A percentile compares a stretch with the other conserved stretches of the same genome.
phyloP scores from a whole-genome alignment of 2,888 invertebrate species.

The Leptarthrus brevirostris region DNA sequence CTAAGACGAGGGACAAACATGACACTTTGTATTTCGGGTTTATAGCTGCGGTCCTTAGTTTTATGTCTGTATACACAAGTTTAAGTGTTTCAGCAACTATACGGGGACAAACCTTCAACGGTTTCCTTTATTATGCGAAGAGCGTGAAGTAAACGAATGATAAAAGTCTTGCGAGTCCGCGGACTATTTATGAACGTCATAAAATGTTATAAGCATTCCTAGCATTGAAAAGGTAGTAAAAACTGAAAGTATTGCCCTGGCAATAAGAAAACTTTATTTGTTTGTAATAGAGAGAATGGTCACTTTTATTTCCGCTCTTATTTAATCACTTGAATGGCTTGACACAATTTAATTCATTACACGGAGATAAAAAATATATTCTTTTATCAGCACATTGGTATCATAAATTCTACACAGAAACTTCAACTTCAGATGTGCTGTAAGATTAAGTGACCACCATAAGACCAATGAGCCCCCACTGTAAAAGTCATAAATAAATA shows the following conservation, averaged over 20 bases:
- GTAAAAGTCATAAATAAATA: conserved; percentile 52
- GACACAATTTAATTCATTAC: too few relatives aligned
- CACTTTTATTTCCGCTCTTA: not conserved
- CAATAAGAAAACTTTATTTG: conserved; percentile 13
- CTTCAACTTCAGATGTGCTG: conserved; percentile 47
- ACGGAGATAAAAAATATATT: not conserved
- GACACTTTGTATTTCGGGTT: not conserved
- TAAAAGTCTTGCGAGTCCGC: not conserved
- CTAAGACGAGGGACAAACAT: not conserved
- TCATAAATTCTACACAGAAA: conserved; percentile 12
- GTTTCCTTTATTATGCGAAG: conserved; percentile 9
- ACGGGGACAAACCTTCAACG: conserved; percentile 7
- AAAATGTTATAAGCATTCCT: conserved; percentile 53
- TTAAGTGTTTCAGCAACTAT: not conserved
- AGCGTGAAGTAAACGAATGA: not conserved
- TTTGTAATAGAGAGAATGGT: not conserved
- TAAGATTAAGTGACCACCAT: conserved; percentile 22
- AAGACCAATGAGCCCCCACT: not conserved
- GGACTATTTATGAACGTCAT: conserved; percentile 49
- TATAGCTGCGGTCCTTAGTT: not conserved
- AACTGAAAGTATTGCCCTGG: conserved; percentile 38
- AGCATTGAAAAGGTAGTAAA: conserved; percentile 51
- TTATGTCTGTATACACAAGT: not conserved
- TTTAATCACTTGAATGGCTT: not conserved
- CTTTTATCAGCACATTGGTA: not conserved